Evolutionary conservation across 2,113 vertebrate species (phyloP).

Genomic region (Microcebus griseorufus): DNA sequence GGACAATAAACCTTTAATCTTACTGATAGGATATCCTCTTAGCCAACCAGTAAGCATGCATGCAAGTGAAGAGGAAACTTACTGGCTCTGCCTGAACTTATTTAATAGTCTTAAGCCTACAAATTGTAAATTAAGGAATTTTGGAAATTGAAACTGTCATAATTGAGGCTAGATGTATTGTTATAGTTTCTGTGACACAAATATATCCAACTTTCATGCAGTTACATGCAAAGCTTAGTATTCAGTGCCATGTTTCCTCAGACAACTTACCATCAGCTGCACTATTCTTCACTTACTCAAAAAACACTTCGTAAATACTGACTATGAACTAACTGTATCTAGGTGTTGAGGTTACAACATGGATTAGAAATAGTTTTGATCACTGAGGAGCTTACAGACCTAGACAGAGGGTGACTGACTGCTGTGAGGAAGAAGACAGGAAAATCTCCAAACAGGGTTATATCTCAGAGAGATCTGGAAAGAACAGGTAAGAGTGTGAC

Average conservation of each 20-base stretch:
- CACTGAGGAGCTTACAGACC: neutral
- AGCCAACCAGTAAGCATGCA: neutral
- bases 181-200: neutral
- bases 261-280: neutral
- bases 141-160: neutral
- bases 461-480: neutral
- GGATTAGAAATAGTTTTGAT: neutral
- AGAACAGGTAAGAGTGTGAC: neutral
- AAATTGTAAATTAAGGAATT: neutral
- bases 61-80: neutral
- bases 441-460: neutral
- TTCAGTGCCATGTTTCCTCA: neutral
- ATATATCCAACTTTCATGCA: neutral
- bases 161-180: neutral
- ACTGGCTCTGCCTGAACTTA: neutral
- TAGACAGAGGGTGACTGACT: neutral
- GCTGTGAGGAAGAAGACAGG: neutral
- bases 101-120: neutral
- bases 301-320: neutral
- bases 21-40: neutral
- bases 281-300: neutral
- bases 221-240: neutral
- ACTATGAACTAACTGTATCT: neutral
- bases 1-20: neutral
- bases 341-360: neutral